phyloP scores from a whole-genome alignment of 2,113 vertebrate species.

The Shinisaurus crocodilurus region DNA sequence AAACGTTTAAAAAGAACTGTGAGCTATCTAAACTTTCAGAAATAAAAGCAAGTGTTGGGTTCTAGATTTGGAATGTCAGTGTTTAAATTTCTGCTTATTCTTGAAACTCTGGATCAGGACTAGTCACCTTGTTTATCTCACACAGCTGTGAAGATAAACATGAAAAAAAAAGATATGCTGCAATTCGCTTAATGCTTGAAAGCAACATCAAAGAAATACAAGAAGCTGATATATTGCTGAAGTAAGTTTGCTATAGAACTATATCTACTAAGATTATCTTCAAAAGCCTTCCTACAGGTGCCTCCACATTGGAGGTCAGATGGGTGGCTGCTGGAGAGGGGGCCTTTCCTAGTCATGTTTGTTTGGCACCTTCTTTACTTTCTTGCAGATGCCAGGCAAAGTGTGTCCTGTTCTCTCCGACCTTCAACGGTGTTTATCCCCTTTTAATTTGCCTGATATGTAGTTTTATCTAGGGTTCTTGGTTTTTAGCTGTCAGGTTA shows the following conservation, averaged over 20 bases:
- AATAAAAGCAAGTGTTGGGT: neutral
- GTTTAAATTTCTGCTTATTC: neutral
- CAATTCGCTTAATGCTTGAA: neutral
- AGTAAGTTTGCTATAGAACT: neutral
- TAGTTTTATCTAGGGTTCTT: neutral
- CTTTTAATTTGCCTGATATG: neutral
- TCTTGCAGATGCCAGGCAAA: neutral
- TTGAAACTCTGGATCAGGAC: neutral
- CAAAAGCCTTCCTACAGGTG: no score
- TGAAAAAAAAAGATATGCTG: neutral
- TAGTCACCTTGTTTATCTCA: neutral
- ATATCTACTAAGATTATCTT: neutral
- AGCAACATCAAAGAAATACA: neutral
- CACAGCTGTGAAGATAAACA: neutral
- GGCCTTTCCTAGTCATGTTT: neutral
- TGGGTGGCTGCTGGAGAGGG: neutral
- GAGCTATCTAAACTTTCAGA: neutral
- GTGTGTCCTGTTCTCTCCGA: neutral
- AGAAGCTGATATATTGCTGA: neutral
- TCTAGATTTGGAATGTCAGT: neutral
- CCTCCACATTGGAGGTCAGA: neutral
- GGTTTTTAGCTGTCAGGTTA: neutral
- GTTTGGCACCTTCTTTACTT: neutral
- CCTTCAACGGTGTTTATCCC: neutral
- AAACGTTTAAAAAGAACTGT: neutral